phyloP scores from a whole-genome alignment of 2,113 vertebrate genomes.

The Bubo bubo region DNA sequence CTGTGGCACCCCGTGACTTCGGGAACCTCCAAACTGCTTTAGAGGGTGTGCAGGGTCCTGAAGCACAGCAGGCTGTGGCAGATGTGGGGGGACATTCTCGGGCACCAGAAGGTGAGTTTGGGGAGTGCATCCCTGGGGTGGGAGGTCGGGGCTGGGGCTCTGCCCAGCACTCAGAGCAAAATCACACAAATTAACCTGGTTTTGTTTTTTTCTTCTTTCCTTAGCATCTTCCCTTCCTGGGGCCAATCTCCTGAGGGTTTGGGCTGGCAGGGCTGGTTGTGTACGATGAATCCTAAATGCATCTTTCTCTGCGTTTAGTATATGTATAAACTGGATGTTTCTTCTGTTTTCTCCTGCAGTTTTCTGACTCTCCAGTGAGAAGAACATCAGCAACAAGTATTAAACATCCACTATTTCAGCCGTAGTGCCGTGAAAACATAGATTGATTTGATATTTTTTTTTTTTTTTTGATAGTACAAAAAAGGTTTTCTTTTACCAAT shows the following conservation, averaged over 20 bases:
- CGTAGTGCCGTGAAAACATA: not conserved
- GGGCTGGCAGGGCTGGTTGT: not conserved
- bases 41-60: not conserved
- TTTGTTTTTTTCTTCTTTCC: not conserved
- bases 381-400: not conserved
- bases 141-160: not conserved
- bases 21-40: not conserved
- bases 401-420: not conserved
- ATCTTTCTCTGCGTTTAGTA: not conserved
- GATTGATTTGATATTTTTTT: not conserved
- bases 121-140: not conserved
- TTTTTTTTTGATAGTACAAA: not conserved
- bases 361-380: not conserved
- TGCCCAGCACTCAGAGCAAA: not conserved
- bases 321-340: not conserved
- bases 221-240: not conserved
- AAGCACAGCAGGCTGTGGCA: not conserved
- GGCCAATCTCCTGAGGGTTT: not conserved
- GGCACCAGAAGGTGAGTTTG: not conserved
- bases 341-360: not conserved
- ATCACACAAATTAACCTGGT: too few relatives aligned
- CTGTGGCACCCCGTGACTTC: not conserved
- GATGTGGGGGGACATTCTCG: fast-evolving
- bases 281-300: not conserved
- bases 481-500: not conserved